phyloP scores from a whole-genome alignment of 2,797 vertebrate genomes.

The Anas bahamensis region DNA sequence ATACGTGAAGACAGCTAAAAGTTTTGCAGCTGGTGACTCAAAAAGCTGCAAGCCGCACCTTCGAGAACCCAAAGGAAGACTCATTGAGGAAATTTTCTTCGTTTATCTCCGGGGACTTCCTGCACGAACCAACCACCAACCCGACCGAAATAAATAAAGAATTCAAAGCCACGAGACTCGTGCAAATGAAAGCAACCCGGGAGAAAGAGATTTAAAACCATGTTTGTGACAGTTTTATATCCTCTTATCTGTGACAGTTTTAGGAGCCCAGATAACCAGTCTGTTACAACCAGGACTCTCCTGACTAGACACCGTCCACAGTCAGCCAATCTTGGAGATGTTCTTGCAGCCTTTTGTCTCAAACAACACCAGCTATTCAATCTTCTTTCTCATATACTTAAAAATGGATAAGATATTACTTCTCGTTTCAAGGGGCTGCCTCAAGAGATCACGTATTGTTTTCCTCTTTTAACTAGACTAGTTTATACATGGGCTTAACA shows the following conservation, averaged over 20 bases:
- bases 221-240: slow-evolving; percentile 13
- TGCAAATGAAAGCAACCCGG: neutral
- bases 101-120: neutral
- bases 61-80: neutral
- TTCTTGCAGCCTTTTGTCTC: neutral
- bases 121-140: neutral
- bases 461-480: slow-evolving; percentile 11
- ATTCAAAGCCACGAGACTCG: neutral
- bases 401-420: slow-evolving; percentile 22
- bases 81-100: neutral
- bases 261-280: slow-evolving; percentile 39
- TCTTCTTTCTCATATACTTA: neutral
- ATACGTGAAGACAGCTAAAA: accelerated
- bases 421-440: slow-evolving; percentile 16
- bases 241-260: slow-evolving; percentile 40
- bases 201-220: slow-evolving; percentile 7
- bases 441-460: slow-evolving; percentile 29
- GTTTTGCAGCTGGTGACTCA: neutral
- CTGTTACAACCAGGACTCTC: neutral
- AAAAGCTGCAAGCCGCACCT: neutral
- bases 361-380: slow-evolving; percentile 11
- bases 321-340: neutral
- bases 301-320: neutral
- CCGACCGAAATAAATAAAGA: neutral
- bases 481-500: neutral